Percentiles rank a stretch among this genome's conserved stretches.
phyloP scores from a whole-genome alignment of 2,113 vertebrate species.

The Cyphomyrus discorhynchus region DNA sequence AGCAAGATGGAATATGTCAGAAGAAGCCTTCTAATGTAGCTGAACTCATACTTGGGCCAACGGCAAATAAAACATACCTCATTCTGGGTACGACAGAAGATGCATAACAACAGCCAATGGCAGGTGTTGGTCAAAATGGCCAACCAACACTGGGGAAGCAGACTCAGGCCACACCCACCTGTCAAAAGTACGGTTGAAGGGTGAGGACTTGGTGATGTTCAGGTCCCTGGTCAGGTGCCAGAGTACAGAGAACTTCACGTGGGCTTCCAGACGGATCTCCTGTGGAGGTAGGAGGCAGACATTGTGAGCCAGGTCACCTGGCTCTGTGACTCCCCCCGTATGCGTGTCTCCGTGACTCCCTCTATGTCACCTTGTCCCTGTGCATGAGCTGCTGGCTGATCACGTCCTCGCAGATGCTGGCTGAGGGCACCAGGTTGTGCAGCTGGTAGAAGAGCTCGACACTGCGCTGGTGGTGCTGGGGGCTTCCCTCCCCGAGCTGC shows the following conservation, averaged over 20 bases:
- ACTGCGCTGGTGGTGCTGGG: conserved; percentile 93
- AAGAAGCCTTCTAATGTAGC: background rate
- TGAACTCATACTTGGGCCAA: background rate
- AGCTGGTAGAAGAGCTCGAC: conserved; percentile 97
- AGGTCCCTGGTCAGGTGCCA: conserved; percentile 96
- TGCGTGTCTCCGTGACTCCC: background rate
- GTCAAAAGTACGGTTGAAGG: conserved; percentile 94
- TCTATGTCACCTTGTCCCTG: conserved; percentile 77
- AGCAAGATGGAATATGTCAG: background rate
- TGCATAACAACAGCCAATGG: background rate
- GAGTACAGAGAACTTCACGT: conserved; percentile 90
- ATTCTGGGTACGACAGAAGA: background rate
- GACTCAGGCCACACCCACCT: conserved; percentile 61
- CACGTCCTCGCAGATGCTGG: conserved; percentile 95
- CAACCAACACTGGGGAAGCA: background rate
- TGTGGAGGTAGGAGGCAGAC: conserved; percentile 34
- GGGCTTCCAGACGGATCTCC: conserved; percentile 89
- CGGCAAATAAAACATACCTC: background rate
- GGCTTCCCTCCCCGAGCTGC: conserved; percentile 82
- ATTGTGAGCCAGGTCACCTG: background rate
- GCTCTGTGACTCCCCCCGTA: background rate
- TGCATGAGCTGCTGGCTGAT: conserved; percentile 96
- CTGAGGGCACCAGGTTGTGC: conserved; percentile 92
- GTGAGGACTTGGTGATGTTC: conserved; percentile 90
- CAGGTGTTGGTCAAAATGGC: background rate